Evolutionary conservation across 2,888 invertebrate genomes (phyloP), one percentile per base, ranked within the genome.

Genomic region (Antheraea yamamai): DNA sequence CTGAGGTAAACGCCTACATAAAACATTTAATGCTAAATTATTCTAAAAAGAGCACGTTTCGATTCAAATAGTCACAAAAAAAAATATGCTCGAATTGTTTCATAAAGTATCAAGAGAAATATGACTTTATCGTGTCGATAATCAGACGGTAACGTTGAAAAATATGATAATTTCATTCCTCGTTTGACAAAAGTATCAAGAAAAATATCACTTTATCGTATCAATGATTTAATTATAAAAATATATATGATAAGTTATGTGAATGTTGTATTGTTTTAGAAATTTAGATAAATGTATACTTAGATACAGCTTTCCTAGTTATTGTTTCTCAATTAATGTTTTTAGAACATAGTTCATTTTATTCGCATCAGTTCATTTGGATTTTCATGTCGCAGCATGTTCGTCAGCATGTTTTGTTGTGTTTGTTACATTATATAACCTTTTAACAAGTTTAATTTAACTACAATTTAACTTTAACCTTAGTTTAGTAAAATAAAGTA

Each of bases 1-100:
- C 91, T 0, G 95, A 95, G 94, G 95, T 95, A 91, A 88, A 78
- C 81, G 74, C 47, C 72, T 74, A 73, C 55, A 70, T 70, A 1
- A 70, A 70, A 70, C 39, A 70, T 70, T 52, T 74, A 26, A 71
- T 64, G 55, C 73, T 77, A 78, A 78, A 74, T 20, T 74, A 61
- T 73, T 55, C 73, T 30, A 73, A 73, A 30, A 55, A 58, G 20
- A 52, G 35, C 10, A 23, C 52, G 23, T 39, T 70, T 18, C 70
- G 70, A n/a, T 70, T 70, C 12, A 70, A 70, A 70, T 70, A 61
- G 12, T 61, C n/a, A 12, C 61, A 61, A 23, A 61, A 20, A 30
- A 30, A 30, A 30, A 30, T 2, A 20, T 2, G 10, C 61, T 10
- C n/a, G 61, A 61, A n/a, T 20, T 61, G n/a, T 23, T 61, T 61